Conservation (phyloP, 2,888 invertebrate species). For the Lysandra bellargus region DNA sequence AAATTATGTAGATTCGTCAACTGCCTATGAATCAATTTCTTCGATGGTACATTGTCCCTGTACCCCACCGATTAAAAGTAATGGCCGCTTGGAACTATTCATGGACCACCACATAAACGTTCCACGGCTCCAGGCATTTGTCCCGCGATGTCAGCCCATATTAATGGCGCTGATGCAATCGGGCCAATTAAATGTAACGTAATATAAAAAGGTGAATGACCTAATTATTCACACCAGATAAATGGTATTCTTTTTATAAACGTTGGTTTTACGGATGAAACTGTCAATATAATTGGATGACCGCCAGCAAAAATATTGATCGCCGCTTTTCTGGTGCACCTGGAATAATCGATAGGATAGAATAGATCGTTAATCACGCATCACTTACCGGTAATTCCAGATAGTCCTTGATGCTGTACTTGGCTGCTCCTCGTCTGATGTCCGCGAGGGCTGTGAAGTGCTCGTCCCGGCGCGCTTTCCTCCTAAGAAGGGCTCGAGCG, state of each 20-base stretch:
- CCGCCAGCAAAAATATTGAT: slow-evolving; percentile 9
- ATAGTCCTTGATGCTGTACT: slow-evolving; percentile 82
- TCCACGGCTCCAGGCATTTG: neutral
- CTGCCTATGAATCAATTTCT: too few relatives aligned
- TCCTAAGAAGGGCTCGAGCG: slow-evolving; percentile 81
- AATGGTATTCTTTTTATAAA: slow-evolving; percentile 31
- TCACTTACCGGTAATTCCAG: slow-evolving; percentile 85
- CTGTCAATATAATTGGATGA: slow-evolving; percentile 11
- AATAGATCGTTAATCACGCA: slow-evolving; percentile 1
- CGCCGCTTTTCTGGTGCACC: neutral
- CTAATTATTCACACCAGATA: slow-evolving; percentile 19
- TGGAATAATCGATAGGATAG: slow-evolving; percentile 23
- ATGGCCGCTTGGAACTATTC: slow-evolving; percentile 66
- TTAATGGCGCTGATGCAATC: slow-evolving; percentile 1
- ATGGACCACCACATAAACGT: slow-evolving; percentile 39
- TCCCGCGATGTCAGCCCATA: slow-evolving; percentile 11
- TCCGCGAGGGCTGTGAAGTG: slow-evolving; percentile 84
- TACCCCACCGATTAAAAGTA: slow-evolving; percentile 56
- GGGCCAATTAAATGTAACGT: slow-evolving; percentile 6
- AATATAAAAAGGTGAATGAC: neutral
- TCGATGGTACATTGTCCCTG: slow-evolving; percentile 50
- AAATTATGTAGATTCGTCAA: too few relatives aligned
- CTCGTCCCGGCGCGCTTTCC: slow-evolving; percentile 82
- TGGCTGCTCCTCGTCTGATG: slow-evolving; percentile 83
- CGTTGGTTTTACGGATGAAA: neutral